phyloP scores from a whole-genome alignment of 1,140 invertebrate genomes.

The Trypoxylus dichotomus region DNA sequence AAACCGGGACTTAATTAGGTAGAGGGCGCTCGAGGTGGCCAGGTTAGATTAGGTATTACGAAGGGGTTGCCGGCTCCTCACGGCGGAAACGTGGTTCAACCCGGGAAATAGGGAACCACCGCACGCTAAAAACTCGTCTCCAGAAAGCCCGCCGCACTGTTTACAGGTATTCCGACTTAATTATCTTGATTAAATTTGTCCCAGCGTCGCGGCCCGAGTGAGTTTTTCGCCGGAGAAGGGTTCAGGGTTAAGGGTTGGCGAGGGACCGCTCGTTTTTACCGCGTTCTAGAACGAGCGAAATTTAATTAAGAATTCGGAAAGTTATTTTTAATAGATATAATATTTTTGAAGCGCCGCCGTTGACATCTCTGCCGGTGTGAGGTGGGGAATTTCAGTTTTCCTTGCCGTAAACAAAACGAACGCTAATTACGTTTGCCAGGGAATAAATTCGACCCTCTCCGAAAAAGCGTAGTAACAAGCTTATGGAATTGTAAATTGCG shows the following conservation, averaged over 20 bases:
- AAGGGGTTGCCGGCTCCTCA: background rate
- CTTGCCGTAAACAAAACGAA: no score
- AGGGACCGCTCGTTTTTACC: background rate
- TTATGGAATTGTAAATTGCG: no score
- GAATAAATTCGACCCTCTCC: no score
- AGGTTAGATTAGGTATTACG: background rate
- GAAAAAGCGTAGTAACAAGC: no score
- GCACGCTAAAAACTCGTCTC: background rate
- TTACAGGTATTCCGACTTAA: constrained; percentile 19
- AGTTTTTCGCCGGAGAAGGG: background rate
- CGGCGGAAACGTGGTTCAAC: no score
- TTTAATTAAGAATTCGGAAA: background rate
- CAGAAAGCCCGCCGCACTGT: background rate
- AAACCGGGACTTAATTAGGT: background rate
- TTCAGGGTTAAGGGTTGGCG: no score
- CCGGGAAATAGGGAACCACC: background rate
- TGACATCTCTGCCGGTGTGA: no score
- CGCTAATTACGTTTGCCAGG: no score
- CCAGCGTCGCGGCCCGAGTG: no score
- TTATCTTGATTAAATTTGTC: constrained; percentile 20
- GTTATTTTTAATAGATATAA: background rate
- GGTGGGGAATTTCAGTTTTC: no score
- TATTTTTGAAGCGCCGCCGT: background rate
- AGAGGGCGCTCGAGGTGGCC: background rate
- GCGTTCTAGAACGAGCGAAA: background rate